Conservation (phyloP, 1,140 invertebrate genomes). For the Cyrtorhinus lividipennis region DNA sequence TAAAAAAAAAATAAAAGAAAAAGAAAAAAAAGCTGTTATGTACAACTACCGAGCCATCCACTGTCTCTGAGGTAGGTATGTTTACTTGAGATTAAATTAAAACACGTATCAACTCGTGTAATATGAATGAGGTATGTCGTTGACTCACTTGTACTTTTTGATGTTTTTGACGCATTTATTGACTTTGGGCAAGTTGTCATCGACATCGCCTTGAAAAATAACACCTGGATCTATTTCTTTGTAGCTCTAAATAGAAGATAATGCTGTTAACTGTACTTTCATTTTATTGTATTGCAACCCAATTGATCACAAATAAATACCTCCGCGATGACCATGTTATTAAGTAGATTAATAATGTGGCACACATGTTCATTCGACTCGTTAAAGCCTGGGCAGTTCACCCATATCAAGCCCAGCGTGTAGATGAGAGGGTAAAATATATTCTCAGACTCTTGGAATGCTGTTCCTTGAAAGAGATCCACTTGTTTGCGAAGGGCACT, state of each 20-base stretch:
- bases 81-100: too few species aligned
- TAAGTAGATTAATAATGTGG: conserved; percentile 54
- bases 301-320: conserved; percentile 25
- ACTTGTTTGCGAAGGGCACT: conserved; percentile 45
- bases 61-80: too few species aligned
- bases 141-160: conserved; percentile 38
- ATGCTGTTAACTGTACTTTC: conserved; percentile 12
- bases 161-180: conserved; percentile 34
- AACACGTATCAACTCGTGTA: too few species aligned
- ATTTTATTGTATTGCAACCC: conserved; percentile 26
- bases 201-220: conserved; percentile 56
- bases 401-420: conserved; percentile 69
- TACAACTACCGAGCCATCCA: too few species aligned
- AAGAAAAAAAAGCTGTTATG: too few species aligned
- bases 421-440: conserved; percentile 52
- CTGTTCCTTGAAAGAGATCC: conserved; percentile 50
- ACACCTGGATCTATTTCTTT: conserved; percentile 37
- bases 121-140: too few species aligned
- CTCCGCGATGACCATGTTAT: conserved; percentile 58
- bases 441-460: conserved; percentile 44
- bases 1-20: background rate
- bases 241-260: conserved; percentile 23
- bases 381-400: conserved; percentile 60
- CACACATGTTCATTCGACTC: conserved; percentile 43
- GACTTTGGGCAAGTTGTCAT: conserved; percentile 41